phyloP scores from a whole-genome alignment of 2,888 invertebrate species.

The Epinotia demarniana region DNA sequence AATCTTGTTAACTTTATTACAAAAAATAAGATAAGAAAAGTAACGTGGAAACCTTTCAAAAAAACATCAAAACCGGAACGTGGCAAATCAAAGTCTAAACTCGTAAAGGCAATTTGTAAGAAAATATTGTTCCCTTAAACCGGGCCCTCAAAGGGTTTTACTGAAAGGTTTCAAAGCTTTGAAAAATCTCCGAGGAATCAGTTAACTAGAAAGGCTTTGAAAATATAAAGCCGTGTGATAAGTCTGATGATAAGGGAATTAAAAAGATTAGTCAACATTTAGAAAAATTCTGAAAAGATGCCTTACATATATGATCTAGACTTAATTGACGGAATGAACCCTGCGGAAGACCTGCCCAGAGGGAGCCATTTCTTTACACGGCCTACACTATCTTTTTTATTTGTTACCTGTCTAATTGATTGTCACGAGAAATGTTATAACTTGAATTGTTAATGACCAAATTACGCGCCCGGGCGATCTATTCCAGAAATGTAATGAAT shows the following conservation, averaged over 20 bases:
- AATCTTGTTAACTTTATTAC: not conserved
- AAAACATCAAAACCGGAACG: slow-evolving; percentile 2
- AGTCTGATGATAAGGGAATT: not conserved
- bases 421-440: no score
- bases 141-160: slow-evolving; percentile 29
- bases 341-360: no score
- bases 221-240: not conserved
- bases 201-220: slow-evolving; percentile 17
- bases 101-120: slow-evolving; percentile 31
- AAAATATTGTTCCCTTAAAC: slow-evolving; percentile 22
- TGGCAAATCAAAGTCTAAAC: slow-evolving; percentile 36
- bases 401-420: no score
- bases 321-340: no score
- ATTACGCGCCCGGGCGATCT: no score
- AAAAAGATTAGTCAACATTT: not conserved
- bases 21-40: slow-evolving; percentile 17
- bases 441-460: no score
- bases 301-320: no score
- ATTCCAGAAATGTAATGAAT: no score
- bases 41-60: slow-evolving; percentile 15
- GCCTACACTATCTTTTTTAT: no score
- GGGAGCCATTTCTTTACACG: no score
- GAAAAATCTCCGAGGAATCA: slow-evolving; percentile 24
- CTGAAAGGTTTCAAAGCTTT: slow-evolving; percentile 13
- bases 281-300: not conserved